Base-by-base conservation (phyloP, 2,113 vertebrate species). In the Nanorana parkeri region DNA sequence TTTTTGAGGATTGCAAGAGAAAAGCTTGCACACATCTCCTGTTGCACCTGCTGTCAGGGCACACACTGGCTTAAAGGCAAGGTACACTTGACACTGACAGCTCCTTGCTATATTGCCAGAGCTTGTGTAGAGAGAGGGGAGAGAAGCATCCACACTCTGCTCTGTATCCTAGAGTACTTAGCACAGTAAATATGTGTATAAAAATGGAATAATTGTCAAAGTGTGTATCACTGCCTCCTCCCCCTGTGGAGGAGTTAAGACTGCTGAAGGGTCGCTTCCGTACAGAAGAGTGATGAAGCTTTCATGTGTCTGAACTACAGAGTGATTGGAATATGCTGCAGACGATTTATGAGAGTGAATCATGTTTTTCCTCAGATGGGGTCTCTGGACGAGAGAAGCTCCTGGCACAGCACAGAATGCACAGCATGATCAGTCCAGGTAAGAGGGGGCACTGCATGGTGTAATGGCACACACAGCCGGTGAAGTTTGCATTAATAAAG, bases 311-410 rank as follows among this genome's bases (percentile, higher is more conserved):
- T 95, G 95, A 95, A 95, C 93, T 91, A 91, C 90, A 93, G 92
- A 91, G 92, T 94, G 93, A 95, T 89, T 92, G 95, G 95, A 96
- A 93, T 94, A 99, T 99, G 97, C 97, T 98, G 95, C 97, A 99
- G 95, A 99, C 98, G 90, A 98, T 99, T 97, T 96, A 98, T 90
- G 97, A 99, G 95, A 95, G 95, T 91, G 97, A 99, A 95, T 98
- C 95, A 88, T 97, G 95, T 96, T 97, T 98, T 95, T 96, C 94
- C 90, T 93, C 96, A 95, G 95, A 98, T 93, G 91, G 95, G 89
- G 94, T 95, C 92, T 92, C 95, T 88, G 96, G 94, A 93, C 95
- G 93, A 83, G 94, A 95, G 90, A 94, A 94, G 93, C 92, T 94
- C 89, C 91, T 92, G 93, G 90, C 89, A 93, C 94, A 93, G 89